Evolutionary conservation across 1,140 invertebrate species (phyloP), one percentile per base, ranked within the genome.

Genomic region (Dufourea novaeangliae): DNA sequence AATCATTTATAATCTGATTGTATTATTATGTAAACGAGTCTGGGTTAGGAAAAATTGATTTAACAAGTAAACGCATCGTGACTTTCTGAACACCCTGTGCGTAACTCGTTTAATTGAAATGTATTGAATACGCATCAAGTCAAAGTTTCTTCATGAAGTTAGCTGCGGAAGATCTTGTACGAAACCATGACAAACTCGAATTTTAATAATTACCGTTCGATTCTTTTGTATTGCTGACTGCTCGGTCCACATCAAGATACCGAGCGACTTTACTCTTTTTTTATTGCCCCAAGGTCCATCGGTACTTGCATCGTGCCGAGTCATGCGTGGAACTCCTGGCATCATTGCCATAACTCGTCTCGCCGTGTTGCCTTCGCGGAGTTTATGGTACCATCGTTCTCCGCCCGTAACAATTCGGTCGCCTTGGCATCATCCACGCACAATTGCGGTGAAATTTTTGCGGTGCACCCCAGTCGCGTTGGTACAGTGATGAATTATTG

Each of bases 311-410:
- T 75, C 78, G 82, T 84, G 82, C 72, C 83, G 83, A 85, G 83
- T 85, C 82, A 84, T 84, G 83, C 83, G 82, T 84, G 73, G 83
- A 84, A 84, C 82, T 84, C 78, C 78, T 63, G 72, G 78, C 78
- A 84, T 80, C 78, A 77, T 84, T 74, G 83, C 83, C 83, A 84
- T 85, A 85, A 85, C 83, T 85, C 78, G 83, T 85, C 83, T 50
- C 69, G 69, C 82, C 82, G 77, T 70, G 82, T 84, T 84, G 71
- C 78, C 83, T 84, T 68, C 68, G 68, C 32, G 39, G 44, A 84
- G 82, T 84, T 84, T 84, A 84, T 80, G 82, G 82, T 74, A 80
- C 66, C 75, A 74, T 82, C 81, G 82, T 80, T 84, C 82, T 71
- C 67, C 34, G 63, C 25, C 76, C 79, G 79, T 82, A 83, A 84